Base-by-base conservation (phyloP, 2,888 invertebrate species). In the Argyresthia albistria region DNA sequence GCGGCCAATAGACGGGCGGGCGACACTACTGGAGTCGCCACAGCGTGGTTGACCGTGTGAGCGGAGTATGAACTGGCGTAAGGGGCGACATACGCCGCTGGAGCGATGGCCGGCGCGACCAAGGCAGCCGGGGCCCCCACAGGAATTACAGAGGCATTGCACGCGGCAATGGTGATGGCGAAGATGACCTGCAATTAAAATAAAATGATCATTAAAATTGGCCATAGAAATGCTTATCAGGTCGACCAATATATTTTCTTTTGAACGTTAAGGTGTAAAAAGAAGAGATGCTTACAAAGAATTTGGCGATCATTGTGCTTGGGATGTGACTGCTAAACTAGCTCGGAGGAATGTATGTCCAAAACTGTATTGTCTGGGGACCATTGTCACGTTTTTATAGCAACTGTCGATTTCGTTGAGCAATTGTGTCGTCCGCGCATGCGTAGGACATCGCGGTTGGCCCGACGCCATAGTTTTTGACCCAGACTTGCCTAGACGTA, bases 61-160 rank as follows among this genome's bases (percentile, higher is more conserved):
- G 93, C 93, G 55, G 93, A 93, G 78, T 93, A 94, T 11, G 93
- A 93, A 61, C 90, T 91, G 52, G 94, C 93, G 62, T 93, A 93
- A 3, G 94, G 93, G 0, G 93, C 91, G 4, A 93, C 86, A 51
- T 90, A 88, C 4, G 91, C 91, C 53, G 70, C 82, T n/a, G 76
- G 80, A 43, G 93, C 93, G 53, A 12, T 6, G 25, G 49, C 76
- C 36, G 91, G 90, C 55, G 70, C 80, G 52, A 75, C 80, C 55
- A 93, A 90, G 49, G 92, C 93, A 56, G 69, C 82, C 46, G 76
- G 79, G 0, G 80, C 75, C 39, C 70, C 76, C 14, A 75, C 81
- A 11, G 86, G 76, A 3, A 76, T 53, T 3, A 76, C 65, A 50
- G 80, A 69, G 51, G 88, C 88, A 55, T 69, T 77, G 47, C 69